A percentile compares a stretch with the other conserved stretches of the same genome.
Evolutionary conservation across 2,113 vertebrate genomes (phyloP).

Genomic region (Caloenas nicobarica): DNA sequence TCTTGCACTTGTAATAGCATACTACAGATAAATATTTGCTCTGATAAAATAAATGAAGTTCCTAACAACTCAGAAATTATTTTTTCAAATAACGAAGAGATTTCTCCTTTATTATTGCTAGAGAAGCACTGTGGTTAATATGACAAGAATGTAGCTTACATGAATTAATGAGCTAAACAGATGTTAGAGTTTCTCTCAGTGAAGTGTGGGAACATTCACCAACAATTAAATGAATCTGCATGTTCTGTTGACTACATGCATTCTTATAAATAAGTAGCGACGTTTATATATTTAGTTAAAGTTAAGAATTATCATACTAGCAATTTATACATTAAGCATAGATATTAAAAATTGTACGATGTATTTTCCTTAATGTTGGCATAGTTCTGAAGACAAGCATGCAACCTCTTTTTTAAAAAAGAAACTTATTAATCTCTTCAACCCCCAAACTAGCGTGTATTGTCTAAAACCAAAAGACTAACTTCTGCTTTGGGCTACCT

Average conservation of each 20-base stretch:
- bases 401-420: not conserved
- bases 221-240: not conserved
- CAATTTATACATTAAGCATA: not conserved
- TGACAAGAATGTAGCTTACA: not conserved
- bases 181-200: not conserved
- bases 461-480: not conserved
- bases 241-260: not conserved
- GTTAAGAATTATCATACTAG: not conserved
- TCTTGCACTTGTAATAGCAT: not conserved
- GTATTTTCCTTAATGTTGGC: not conserved
- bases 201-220: not conserved
- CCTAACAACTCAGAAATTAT: not conserved
- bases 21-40: not conserved
- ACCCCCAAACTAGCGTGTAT: not conserved
- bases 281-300: not conserved
- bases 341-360: not conserved
- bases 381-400: not conserved
- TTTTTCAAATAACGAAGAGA: not conserved
- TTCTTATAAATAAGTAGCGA: not conserved
- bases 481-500: not conserved
- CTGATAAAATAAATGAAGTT: not conserved
- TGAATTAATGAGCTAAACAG: not conserved
- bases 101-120: not conserved
- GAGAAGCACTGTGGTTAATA: not conserved
- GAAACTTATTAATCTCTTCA: not conserved